Percentiles rank a stretch among this genome's conserved stretches.
Evolutionary conservation across 2,113 vertebrate species (phyloP).

Genomic region (Trinectes maculatus): DNA sequence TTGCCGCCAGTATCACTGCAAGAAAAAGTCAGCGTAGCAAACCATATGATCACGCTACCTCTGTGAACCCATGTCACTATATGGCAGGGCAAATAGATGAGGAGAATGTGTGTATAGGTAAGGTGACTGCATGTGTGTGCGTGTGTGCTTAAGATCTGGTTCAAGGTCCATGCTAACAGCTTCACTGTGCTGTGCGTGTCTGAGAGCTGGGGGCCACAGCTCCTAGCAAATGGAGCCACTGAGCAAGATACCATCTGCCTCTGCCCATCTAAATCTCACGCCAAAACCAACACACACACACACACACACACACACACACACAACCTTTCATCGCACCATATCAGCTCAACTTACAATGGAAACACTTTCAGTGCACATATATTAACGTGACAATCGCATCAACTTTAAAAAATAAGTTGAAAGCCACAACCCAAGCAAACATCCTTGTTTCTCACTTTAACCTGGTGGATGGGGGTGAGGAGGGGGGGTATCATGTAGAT

Average conservation of each 20-base stretch:
- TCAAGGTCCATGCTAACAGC: slow-evolving; percentile 42
- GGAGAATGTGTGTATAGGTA: slow-evolving; percentile 19
- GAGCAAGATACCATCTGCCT: slow-evolving; percentile 77
- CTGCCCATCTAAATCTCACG: slow-evolving; percentile 64
- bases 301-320: slow-evolving; percentile 28
- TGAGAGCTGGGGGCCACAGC: slow-evolving; percentile 34
- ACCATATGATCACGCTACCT: neutral
- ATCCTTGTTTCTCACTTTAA: neutral
- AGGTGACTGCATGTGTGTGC: slow-evolving; percentile 27
- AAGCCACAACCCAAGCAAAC: slow-evolving; percentile 10
- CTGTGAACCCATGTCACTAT: neutral
- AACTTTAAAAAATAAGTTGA: slow-evolving; percentile 36
- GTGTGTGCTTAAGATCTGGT: slow-evolving; percentile 38
- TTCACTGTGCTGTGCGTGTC: slow-evolving; percentile 28
- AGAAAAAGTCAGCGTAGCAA: neutral
- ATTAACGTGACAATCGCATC: slow-evolving; percentile 17
- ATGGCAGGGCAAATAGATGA: slow-evolving; percentile 27
- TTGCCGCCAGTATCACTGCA: neutral
- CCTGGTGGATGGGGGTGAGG: neutral
- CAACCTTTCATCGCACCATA: neutral
- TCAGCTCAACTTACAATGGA: slow-evolving; percentile 12
- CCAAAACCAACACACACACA: slow-evolving; percentile 27
- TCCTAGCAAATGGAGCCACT: slow-evolving; percentile 57
- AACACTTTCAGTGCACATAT: slow-evolving; percentile 30
- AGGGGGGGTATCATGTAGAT: neutral